Conservation (phyloP, 2,797 vertebrate species). For the Eleutherodactylus coqui region DNA sequence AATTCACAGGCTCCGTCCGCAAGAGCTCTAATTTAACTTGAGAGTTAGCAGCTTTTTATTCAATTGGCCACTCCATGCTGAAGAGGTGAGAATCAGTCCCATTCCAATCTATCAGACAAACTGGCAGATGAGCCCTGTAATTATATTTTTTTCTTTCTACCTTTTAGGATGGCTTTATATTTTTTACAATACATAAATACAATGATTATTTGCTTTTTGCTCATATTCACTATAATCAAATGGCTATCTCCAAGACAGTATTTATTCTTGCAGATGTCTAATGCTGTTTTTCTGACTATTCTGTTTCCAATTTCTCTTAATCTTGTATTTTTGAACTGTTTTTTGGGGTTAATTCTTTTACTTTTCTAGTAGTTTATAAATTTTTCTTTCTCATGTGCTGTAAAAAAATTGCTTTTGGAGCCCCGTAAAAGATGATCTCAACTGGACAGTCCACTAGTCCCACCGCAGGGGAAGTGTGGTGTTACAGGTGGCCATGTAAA, state of each 20-base stretch:
- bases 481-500: not conserved
- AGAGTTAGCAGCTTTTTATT: constrained; percentile 43
- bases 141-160: not conserved
- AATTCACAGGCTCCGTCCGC: constrained; percentile 27
- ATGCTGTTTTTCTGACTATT: not conserved
- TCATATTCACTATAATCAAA: not conserved
- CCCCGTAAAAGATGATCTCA: not conserved
- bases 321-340: not conserved
- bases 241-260: not conserved
- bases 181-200: constrained; percentile 1
- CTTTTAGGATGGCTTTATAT: not conserved
- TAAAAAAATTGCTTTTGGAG: no score
- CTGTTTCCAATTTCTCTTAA: not conserved
- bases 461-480: not conserved
- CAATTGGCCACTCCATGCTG: constrained; percentile 28
- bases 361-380: not conserved
- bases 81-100: constrained; percentile 41
- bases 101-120: constrained; percentile 23
- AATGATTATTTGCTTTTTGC: constrained; percentile 5
- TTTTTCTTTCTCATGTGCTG: not conserved
- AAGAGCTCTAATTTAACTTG: constrained; percentile 34
- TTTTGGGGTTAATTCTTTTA: not conserved
- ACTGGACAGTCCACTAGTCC: not conserved
- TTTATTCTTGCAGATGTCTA: not conserved
- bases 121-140: not conserved